Evolutionary conservation across 2,888 invertebrate genomes (phyloP), one percentile per base, ranked within the genome.

Genomic region (Acronicta alni): DNA sequence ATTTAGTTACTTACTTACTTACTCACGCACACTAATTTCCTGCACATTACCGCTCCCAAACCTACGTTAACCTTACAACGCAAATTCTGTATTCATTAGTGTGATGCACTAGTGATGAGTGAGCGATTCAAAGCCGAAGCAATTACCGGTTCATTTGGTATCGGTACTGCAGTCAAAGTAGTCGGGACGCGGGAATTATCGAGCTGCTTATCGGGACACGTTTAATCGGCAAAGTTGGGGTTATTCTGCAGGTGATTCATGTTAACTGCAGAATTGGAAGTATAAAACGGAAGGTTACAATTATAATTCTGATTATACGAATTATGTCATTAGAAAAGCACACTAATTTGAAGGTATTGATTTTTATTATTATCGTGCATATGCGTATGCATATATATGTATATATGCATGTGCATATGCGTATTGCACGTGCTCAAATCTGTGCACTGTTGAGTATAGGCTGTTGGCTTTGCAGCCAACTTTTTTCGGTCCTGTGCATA

Each of bases 201-300:
- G 47, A 45, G 51, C 54, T 45, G 57, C 44, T 61, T 74, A 74
- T 74, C 75, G 65, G 63, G 51, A 57, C 74, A 72, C 74, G 75
- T 72, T 74, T 72, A 68, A 74, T 74, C 75, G 75, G 35, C 37
- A 68, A 74, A 74, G 56, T 74, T 74, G 15, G 30, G 14, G 39
- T 62, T 67, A 54, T 47, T 58, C 58, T 41, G 18, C 39, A 45
- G 54, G 58, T 58, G 52, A 68, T 54, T 68, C 55, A 55, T 58
- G 55, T 49, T 45, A 48, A 55, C 20, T 62, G 57, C 18, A 26
- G 53, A 37, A 44, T 57, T 49, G 16, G 23, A 42, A 48, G 26
- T 20, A 12, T 23, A 51, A 12, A 35, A 35, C 7, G n/a, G n/a
- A n/a, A n/a, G 35, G 35, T 7, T 30, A 10, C 2, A 30, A 30